Evolutionary conservation across 2,888 invertebrate genomes (phyloP), one percentile per base, ranked within the genome.

Genomic region (Opisthograptis luteolata): DNA sequence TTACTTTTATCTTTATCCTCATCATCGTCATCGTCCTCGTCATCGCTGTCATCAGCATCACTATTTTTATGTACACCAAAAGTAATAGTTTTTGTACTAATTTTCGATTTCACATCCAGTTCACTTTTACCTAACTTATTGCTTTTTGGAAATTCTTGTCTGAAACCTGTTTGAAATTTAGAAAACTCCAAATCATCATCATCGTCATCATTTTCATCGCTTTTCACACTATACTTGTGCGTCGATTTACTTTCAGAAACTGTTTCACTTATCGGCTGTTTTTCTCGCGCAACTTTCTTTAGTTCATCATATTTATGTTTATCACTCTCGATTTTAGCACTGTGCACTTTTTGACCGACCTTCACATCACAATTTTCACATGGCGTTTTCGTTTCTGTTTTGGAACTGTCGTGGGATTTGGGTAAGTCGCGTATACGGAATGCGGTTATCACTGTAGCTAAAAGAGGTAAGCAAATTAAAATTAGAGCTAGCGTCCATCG

Each of bases 391-490:
- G 74, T 66, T 63, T 55, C 68, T 76, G 58, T 82, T 80, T 58
- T 75, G 58, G 50, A 68, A 53, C 41, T 55, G 45, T 62, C 62
- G 55, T 57, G 64, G 58, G 62, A 66, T 78, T 81, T 87, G 52
- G 86, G 85, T 69, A 85, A 73, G 73, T 89, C 87, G 61, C 91
- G 89, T 60, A 91, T 76, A 66, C 91, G 91, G 81, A 91, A 91
- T 81, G 91, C 91, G 76, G 84, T 87, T 81, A 88, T 87, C 81
- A 89, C 88, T 81, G 89, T 83, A 60, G 84, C 87, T 76, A 90
- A 81, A 77, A 90, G 80, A 64, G 87, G 77, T 60, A 88, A 68
- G 73, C 77, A 76, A 76, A 89, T 81, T 83, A 90, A 75, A 81
- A 88, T 85, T 80, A 91, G 81, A 83, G 84, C 81, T 70, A 87